Evolutionary conservation across 2,888 invertebrate species (phyloP).

Genomic region (Harpagoxenus sublaevis): DNA sequence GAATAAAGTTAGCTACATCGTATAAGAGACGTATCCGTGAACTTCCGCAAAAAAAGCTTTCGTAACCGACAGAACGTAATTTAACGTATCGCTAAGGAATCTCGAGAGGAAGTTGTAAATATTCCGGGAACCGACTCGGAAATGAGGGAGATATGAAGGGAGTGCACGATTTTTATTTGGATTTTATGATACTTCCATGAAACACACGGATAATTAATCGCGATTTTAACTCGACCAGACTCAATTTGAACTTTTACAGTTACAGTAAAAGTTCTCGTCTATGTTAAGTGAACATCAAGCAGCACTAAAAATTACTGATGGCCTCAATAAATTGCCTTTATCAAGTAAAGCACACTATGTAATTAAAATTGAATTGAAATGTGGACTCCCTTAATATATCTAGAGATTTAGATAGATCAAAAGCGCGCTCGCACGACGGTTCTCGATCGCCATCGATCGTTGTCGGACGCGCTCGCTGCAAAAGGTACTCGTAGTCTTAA

Average conservation of each 20-base stretch:
- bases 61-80: slow-evolving; percentile 32
- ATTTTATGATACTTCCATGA: neutral
- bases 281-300: neutral
- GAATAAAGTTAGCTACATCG: slow-evolving; percentile 53
- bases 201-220: neutral
- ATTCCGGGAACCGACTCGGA: slow-evolving; percentile 14
- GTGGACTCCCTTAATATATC: slow-evolving; percentile 38
- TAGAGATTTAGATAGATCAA: slow-evolving; percentile 6
- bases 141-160: slow-evolving; percentile 21
- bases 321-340: neutral
- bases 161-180: slow-evolving; percentile 38
- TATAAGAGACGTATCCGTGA: slow-evolving; percentile 43
- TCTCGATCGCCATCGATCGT: slow-evolving; percentile 34
- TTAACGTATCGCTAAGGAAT: slow-evolving; percentile 32
- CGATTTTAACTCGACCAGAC: neutral
- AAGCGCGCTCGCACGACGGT: slow-evolving; percentile 23
- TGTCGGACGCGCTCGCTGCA: slow-evolving; percentile 9
- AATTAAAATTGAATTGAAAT: slow-evolving; percentile 24
- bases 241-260: neutral
- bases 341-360: neutral
- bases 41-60: slow-evolving; percentile 42
- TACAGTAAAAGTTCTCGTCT: neutral
- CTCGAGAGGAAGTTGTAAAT: slow-evolving; percentile 37
- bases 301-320: neutral
- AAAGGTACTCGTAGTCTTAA: slow-evolving; percentile 65